phyloP scores from a whole-genome alignment of 2,797 vertebrate genomes.

The Rousettus madagascariensis region DNA sequence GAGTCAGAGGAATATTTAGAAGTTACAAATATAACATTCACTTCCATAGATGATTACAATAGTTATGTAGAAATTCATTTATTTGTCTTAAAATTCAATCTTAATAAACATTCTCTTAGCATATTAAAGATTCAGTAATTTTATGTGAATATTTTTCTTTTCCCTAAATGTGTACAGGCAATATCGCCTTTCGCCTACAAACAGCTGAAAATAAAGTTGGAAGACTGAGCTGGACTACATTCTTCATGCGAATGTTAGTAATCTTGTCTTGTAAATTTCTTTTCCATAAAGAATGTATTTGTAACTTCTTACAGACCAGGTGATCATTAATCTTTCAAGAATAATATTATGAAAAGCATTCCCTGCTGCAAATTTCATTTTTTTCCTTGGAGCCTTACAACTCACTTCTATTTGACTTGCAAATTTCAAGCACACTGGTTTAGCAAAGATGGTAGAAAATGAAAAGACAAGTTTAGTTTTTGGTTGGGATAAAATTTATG shows the following conservation, averaged over 20 bases:
- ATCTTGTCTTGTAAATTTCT: constrained; percentile 41
- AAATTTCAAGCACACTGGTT: constrained; percentile 47
- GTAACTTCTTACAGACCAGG: constrained; percentile 54
- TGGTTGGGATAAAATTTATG: constrained; percentile 43
- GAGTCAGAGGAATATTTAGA: constrained; percentile 74
- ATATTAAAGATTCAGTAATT: constrained; percentile 43
- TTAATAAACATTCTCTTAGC: constrained; percentile 22
- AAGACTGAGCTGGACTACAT: not conserved
- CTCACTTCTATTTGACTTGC: constrained; percentile 48
- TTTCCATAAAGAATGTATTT: constrained; percentile 43
- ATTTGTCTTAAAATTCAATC: constrained; percentile 40
- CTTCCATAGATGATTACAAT: not conserved
- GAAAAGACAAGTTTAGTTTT: constrained; percentile 50
- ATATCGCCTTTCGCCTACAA: constrained; percentile 33
- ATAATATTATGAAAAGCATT: constrained; percentile 49
- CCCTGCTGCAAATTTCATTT: constrained; percentile 25
- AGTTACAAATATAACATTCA: constrained; percentile 38
- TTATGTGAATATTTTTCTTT: constrained; percentile 44
- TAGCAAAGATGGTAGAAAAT: constrained; percentile 59
- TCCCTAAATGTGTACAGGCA: not conserved
- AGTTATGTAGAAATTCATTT: not conserved
- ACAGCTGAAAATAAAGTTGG: constrained; percentile 44
- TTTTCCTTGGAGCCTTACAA: constrained; percentile 46
- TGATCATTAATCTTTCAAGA: constrained; percentile 46
- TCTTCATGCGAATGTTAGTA: constrained; percentile 24